phyloP scores from a whole-genome alignment of 2,888 invertebrate genomes.

The Globia sparganii region DNA sequence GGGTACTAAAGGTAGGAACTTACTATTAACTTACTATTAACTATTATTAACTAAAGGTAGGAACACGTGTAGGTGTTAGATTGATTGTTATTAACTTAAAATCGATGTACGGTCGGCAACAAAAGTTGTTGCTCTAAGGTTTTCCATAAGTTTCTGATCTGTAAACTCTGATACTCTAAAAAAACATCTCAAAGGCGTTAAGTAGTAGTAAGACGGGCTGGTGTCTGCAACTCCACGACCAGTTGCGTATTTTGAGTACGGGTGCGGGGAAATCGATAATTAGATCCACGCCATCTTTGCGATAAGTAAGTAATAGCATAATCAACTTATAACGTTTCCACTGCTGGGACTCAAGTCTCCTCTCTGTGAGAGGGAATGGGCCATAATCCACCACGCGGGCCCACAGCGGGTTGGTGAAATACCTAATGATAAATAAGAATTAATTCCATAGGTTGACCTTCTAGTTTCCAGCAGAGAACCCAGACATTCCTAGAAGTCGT shows the following conservation, averaged over 20 bases:
- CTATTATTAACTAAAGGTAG: constrained; percentile 27
- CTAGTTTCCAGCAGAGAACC: constrained; percentile 5
- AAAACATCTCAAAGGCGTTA: background rate
- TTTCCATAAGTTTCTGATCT: background rate
- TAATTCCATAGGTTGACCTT: constrained; percentile 24
- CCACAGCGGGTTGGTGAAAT: background rate
- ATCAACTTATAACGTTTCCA: background rate
- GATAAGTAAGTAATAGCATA: background rate
- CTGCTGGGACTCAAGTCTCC: background rate
- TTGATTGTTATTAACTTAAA: constrained; percentile 28
- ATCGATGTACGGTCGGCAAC: constrained; percentile 7
- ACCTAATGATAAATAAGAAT: background rate
- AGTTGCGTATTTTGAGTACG: background rate
- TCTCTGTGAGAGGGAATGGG: background rate
- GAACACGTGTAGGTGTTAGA: constrained; percentile 42
- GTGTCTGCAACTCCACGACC: background rate
- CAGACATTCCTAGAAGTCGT: constrained; percentile 36
- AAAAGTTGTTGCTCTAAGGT: background rate
- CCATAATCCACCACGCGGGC: background rate
- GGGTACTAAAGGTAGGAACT: too few species aligned
- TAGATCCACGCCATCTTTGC: background rate
- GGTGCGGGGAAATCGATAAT: background rate
- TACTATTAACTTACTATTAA: too few species aligned
- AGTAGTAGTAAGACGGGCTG: background rate
- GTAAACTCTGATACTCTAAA: background rate